A percentile compares a stretch with the other conserved stretches of the same genome.
Conservation (phyloP, 2,113 vertebrate species). For the Gymnarchus niloticus region DNA sequence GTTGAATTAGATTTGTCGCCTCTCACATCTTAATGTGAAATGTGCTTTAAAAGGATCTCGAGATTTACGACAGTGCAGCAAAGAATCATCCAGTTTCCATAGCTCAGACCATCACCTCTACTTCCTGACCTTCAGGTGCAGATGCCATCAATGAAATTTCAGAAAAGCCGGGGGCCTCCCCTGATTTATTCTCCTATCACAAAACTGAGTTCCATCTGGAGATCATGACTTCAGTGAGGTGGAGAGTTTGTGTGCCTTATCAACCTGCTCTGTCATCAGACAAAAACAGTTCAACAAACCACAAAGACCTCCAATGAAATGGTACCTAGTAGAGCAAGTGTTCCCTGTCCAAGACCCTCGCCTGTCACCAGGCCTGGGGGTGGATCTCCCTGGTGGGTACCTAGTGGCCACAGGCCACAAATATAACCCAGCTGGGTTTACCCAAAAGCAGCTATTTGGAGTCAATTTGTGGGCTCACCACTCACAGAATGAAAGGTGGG, state of each 20-base stretch:
- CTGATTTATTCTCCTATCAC: constrained; percentile 9
- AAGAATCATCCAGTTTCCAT: constrained; percentile 9
- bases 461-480: not conserved
- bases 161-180: not conserved
- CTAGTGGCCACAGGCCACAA: not conserved
- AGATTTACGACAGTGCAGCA: constrained; percentile 29
- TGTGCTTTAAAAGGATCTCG: constrained; percentile 21
- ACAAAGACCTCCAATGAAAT: not conserved
- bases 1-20: constrained; percentile 56
- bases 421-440: not conserved
- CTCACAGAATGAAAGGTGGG: not conserved
- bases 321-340: not conserved
- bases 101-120: constrained; percentile 14
- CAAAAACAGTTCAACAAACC: not conserved
- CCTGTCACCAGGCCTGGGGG: not conserved
- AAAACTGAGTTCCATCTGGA: not conserved
- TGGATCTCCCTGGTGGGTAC: not conserved
- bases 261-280: not conserved
- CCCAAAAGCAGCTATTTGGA: not conserved
- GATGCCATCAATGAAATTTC: constrained; percentile 4
- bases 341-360: not conserved
- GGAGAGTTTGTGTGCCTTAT: no score
- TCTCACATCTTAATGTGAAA: constrained; percentile 44
- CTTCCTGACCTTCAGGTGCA: constrained; percentile 13
- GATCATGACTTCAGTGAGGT: no score